These are phyloP conservation scores for Chloroceryle amazona DNA, from an alignment of 2,797 vertebrate species.

Conservation along the genomic window DNA sequence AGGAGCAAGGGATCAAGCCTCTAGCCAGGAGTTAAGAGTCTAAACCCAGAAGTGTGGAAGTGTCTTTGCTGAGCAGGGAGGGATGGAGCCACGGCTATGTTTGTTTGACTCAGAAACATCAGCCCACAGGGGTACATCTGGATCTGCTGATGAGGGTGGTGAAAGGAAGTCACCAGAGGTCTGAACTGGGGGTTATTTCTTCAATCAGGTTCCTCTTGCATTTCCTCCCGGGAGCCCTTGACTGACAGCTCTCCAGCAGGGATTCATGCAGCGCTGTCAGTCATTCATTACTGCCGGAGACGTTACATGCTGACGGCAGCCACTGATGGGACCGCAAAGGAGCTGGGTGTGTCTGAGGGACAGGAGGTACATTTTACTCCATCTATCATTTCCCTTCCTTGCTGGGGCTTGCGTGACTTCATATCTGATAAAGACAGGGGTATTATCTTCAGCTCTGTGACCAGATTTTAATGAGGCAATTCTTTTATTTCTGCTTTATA, in stretches of 20 bases:
- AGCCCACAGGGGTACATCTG: not conserved
- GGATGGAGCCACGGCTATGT: accelerated
- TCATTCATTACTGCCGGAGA: not conserved
- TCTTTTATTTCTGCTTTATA: slow-evolving; percentile 17
- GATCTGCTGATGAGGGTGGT: not conserved
- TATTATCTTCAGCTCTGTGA: slow-evolving; percentile 26
- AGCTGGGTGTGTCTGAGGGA: not conserved
- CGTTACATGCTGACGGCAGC: not conserved
- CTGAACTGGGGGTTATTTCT: not conserved
- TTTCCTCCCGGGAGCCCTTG: not conserved
- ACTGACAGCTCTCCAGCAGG: slow-evolving; percentile 29
- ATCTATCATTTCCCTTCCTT: not conserved
- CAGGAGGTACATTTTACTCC: not conserved
- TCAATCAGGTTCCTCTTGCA: not conserved
- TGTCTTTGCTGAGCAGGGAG: not conserved
- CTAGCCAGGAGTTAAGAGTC: not conserved
- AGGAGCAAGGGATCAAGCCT: not conserved
- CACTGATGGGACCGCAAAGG: accelerated
- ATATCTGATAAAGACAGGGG: not conserved
- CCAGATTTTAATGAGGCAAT: slow-evolving; percentile 18
- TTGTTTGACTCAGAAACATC: not conserved
- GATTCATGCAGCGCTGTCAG: not conserved
- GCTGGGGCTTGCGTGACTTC: not conserved
- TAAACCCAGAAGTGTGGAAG: not conserved
- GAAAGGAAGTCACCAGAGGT: not conserved